These are phyloP conservation scores for Copsychus sechellarum DNA, from an alignment of 2,113 vertebrate genomes.

Conservation along the genomic window DNA sequence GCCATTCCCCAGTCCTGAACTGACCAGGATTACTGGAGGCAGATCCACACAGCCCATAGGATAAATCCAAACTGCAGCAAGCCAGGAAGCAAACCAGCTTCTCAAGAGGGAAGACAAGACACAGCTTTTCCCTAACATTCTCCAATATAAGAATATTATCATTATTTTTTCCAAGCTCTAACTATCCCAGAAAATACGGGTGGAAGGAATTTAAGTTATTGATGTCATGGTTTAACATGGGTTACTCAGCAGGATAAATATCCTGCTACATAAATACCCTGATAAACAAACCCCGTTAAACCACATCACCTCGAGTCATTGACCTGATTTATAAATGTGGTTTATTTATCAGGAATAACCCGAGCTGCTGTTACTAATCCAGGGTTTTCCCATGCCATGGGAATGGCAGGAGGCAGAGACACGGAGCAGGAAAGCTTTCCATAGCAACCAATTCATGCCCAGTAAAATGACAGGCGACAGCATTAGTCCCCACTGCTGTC, in stretches of 20 bases:
- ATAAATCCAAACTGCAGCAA: not conserved
- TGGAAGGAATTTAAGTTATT: not conserved
- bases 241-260: not conserved
- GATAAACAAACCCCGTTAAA: not conserved
- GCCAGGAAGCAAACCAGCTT: not conserved
- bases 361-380: not conserved
- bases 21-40: rapidly evolving
- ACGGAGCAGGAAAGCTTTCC: rapidly evolving
- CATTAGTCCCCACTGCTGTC: not conserved
- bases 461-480: not conserved
- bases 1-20: not conserved
- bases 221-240: not conserved
- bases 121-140: not conserved
- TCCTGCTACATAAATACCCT: not conserved
- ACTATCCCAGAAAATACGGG: rapidly evolving
- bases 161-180: not conserved
- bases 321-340: rapidly evolving
- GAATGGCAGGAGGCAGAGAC: not conserved
- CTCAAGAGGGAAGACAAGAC: not conserved
- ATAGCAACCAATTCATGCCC: not conserved
- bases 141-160: not conserved
- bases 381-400: not conserved
- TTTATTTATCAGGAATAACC: not conserved
- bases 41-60: not conserved
- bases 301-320: rapidly evolving